Conservation (phyloP, 1,140 invertebrate species). For the Reticulitermes speratus region DNA sequence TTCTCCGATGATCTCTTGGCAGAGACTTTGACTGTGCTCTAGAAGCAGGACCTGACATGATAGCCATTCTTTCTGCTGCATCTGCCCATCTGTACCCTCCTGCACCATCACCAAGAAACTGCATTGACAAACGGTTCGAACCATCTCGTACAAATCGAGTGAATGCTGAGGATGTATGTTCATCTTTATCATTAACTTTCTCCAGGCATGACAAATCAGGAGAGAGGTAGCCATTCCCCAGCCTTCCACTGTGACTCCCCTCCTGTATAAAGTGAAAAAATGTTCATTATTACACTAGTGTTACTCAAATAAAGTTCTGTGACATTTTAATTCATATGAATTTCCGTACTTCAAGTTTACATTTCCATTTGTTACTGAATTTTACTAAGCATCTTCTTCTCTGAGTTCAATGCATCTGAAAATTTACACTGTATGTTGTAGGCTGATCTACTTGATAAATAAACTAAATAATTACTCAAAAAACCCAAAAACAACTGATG, state of each 20-base stretch:
- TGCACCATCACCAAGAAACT: conserved; percentile 68
- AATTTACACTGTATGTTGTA: too few species aligned
- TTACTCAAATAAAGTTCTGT: too few species aligned
- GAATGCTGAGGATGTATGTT: conserved; percentile 29
- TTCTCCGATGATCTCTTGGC: conserved; percentile 70
- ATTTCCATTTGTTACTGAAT: too few species aligned
- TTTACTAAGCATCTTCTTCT: too few species aligned
- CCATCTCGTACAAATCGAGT: conserved; percentile 52
- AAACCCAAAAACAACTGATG: too few species aligned
- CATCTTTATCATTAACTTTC: conserved; percentile 29
- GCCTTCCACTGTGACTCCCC: not conserved
- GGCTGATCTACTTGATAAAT: too few species aligned
- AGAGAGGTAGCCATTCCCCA: conserved; percentile 26
- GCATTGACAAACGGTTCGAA: conserved; percentile 86
- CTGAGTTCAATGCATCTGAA: too few species aligned
- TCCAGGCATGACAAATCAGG: conserved; percentile 11
- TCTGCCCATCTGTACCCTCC: conserved; percentile 75
- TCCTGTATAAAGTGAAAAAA: not conserved
- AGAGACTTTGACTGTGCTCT: conserved; percentile 59
- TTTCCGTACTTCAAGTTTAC: too few species aligned
- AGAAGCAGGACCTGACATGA: conserved; percentile 30
- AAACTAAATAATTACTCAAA: too few species aligned
- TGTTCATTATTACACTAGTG: too few species aligned
- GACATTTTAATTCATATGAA: too few species aligned
- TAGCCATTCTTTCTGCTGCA: conserved; percentile 68